Evolutionary conservation across 53 echinoderm and acorn worm genomes (phyloP).

Genomic region (Glandiceps talaboti): DNA sequence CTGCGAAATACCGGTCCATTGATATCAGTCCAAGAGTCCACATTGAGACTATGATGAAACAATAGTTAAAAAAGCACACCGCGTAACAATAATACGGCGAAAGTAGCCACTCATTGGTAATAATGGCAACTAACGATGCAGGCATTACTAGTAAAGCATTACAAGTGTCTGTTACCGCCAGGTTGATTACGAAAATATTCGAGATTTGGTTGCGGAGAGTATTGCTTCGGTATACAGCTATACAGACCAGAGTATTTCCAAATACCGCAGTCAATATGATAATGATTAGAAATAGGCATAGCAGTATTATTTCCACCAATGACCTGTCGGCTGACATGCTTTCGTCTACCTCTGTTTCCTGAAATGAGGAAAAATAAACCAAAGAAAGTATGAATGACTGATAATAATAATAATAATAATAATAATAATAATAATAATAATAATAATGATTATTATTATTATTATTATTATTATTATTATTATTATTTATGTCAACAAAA

Average conservation of each 20-base stretch:
- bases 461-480: no score
- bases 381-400: no score
- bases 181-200: conserved; percentile 48
- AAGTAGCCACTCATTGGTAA: conserved; percentile 48
- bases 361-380: no score
- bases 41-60: conserved; percentile 84
- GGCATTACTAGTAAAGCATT: conserved; percentile 70
- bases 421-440: no score
- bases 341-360: no score
- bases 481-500: no score
- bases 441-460: no score
- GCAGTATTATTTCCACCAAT: neutral
- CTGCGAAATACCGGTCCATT: conserved; percentile 56
- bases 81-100: conserved; percentile 34
- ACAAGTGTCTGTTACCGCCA: conserved; percentile 63
- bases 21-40: conserved; percentile 58
- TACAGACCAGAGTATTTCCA: neutral
- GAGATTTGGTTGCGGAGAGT: conserved; percentile 31
- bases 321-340: no score
- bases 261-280: neutral
- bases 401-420: no score
- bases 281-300: neutral
- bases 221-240: neutral
- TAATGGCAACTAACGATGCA: conserved; percentile 38
- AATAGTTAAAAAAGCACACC: conserved; percentile 70